Base-by-base conservation (phyloP, 2,797 vertebrate species). In the Chrosomus eos region DNA sequence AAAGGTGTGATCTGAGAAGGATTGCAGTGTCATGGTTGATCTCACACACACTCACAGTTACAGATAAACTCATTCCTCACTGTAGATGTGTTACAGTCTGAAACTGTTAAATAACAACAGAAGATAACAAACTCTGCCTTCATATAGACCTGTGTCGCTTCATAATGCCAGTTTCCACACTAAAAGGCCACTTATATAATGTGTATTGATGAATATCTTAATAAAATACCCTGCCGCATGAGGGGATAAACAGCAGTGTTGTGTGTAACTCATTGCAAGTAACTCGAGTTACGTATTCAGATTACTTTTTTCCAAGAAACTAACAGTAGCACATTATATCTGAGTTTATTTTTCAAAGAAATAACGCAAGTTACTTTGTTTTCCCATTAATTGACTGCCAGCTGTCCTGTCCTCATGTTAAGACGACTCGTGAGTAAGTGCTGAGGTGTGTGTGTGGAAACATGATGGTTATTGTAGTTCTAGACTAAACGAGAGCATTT, bases 21-120 rank as follows among this genome's bases (percentile, higher is more conserved):
- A 72, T 7, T 62, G 70, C 80, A 36, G 23, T 33, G 70, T 74
- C 80, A 73, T n/a, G 26, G 13, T 73, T 33, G 70, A 68, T 53
- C 66, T n/a, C 3, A 38, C 6, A 60, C 80, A 71, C 21, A n/a
- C n/a, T n/a, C 14, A 7, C 36, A 43, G 19, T 45, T 9, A 60
- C 53, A 82, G 68, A 72, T 58, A 81, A 81, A 60, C 26, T 33
- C 26, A 43, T 60, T 28, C 19, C 58, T 38, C 26, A 74, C 31
- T 38, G 51, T 58, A 18, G 48, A 71, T 55, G 4, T 43, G 16
- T 55, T 60, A 82, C 80, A 26, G 81, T 48, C 19, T 62, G 6
- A 74, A 74, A 18, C 18, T 36, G 55, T 62, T 73, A 1, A 31
- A 45, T 31, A 76, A 58, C 78, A 79, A n/a, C 66, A 40, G 23